A percentile compares a stretch with the other conserved stretches of the same genome.
phyloP scores from a whole-genome alignment of 1,140 invertebrate species.

The Chironomus striatipennis region DNA sequence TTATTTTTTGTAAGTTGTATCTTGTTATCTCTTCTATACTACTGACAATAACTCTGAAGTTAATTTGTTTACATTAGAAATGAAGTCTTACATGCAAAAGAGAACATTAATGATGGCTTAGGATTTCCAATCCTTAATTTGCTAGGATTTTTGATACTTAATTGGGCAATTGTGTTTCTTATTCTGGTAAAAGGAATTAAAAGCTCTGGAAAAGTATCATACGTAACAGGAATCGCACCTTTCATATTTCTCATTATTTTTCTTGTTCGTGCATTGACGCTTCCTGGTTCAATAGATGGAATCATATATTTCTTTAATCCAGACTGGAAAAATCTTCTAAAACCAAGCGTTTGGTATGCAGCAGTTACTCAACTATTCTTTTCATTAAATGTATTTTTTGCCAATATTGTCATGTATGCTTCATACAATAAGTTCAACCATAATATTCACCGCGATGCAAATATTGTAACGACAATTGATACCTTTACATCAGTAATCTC shows the following conservation, averaged over 20 bases:
- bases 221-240: constrained; percentile 66
- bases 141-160: constrained; percentile 54
- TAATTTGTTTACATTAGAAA: neutral
- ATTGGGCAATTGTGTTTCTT: constrained; percentile 59
- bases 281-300: constrained; percentile 65
- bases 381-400: constrained; percentile 73
- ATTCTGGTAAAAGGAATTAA: constrained; percentile 54
- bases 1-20: constrained; percentile 47
- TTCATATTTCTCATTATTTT: constrained; percentile 61
- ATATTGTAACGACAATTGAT: constrained; percentile 66
- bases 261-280: constrained; percentile 55
- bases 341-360: constrained; percentile 70
- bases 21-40: too few species aligned
- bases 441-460: constrained; percentile 63
- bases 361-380: constrained; percentile 81
- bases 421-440: constrained; percentile 76
- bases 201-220: constrained; percentile 54
- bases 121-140: constrained; percentile 56
- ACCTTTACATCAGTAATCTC: constrained; percentile 77
- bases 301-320: constrained; percentile 70
- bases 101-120: constrained; percentile 49
- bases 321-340: constrained; percentile 55
- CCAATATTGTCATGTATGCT: constrained; percentile 69
- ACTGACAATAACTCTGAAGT: too few species aligned
- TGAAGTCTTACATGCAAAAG: constrained; percentile 37